Evolutionary conservation across 1,140 invertebrate genomes (phyloP), one percentile per base, ranked within the genome.

Genomic region (Galendromus occidentalis): DNA sequence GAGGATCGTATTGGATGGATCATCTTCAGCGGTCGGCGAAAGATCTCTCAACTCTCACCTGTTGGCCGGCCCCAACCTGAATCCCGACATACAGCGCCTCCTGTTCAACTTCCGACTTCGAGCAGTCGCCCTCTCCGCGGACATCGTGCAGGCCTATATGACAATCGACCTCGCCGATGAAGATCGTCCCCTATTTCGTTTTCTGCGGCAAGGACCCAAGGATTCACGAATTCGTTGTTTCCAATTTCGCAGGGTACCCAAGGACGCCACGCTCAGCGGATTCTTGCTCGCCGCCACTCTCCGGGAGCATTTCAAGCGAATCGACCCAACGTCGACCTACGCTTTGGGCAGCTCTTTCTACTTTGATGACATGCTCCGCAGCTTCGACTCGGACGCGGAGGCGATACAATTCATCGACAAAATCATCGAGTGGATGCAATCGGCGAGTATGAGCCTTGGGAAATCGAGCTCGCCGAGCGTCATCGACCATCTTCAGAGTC

Each of bases 21-120:
- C 42, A 12, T 44, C 42, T 18, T 12, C 42, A 12, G 42, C 42
- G 12, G 12, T 12, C 12, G 42, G 42, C 12, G 42, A 44, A n/a
- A 44, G 12, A 12, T 69, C 69, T 2, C 44, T 70, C 2, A 71
- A 69, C 42, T 44, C 42, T 4, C 28, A 41, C 18, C 68, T 66
- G 2, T 42, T 67, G 2, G 39, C 55, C 2, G 69, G 59, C 9
- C 33, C 22, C 39, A 45, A 67, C 42, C 44, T 67, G 0, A 63
- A 69, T 39, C 59, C 66, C 1, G 63, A 70, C 20, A 18, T 68
- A 2, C 39, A 39, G 14, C n/a, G 18, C n/a, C 44, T 67, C 33
- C 42, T 70, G n/a, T 14, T 69, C 6, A 1, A 12, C n/a, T n/a
- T n/a, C n/a, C n/a, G n/a, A n/a, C n/a, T n/a, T n/a, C n/a, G n/a